These are phyloP conservation scores for Nasonia vitripennis DNA, from an alignment of 1,140 invertebrate species.

Conservation along the genomic window DNA sequence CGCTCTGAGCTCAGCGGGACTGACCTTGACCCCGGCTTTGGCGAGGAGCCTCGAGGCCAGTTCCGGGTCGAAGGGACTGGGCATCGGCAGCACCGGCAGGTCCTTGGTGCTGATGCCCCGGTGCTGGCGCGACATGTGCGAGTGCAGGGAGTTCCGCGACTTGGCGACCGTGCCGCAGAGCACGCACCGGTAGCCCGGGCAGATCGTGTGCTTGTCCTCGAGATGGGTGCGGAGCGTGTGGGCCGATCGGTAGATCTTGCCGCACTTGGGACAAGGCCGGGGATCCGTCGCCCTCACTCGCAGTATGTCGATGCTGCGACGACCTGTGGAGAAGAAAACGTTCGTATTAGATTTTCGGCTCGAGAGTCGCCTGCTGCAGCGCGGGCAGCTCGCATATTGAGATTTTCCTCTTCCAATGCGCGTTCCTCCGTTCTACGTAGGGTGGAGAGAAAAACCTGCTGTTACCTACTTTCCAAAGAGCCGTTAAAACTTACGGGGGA, in stretches of 20 bases:
- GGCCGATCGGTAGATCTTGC: conserved; percentile 93
- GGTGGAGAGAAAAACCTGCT: background rate
- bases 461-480: background rate
- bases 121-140: conserved; percentile 94
- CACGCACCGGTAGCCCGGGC: conserved; percentile 92
- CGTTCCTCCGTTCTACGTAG: background rate
- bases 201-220: conserved; percentile 94
- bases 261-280: conserved; percentile 92
- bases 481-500: background rate
- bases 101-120: conserved; percentile 94
- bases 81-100: conserved; percentile 92
- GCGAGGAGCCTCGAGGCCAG: conserved; percentile 86
- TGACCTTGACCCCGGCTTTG: conserved; percentile 91
- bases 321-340: conserved; percentile 74
- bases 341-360: background rate
- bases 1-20: conserved; percentile 86
- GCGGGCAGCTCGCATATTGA: background rate
- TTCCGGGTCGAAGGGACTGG: conserved; percentile 91
- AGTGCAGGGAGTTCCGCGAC: conserved; percentile 91
- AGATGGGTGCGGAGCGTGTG: conserved; percentile 92
- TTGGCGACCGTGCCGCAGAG: conserved; percentile 94
- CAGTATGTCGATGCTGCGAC: conserved; percentile 87
- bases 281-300: conserved; percentile 92
- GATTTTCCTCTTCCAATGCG: background rate
- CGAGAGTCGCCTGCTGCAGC: background rate